Evolutionary conservation across 2,888 invertebrate species (phyloP), one percentile per base, ranked within the genome.

Genomic region (Punctoribates punctum): DNA sequence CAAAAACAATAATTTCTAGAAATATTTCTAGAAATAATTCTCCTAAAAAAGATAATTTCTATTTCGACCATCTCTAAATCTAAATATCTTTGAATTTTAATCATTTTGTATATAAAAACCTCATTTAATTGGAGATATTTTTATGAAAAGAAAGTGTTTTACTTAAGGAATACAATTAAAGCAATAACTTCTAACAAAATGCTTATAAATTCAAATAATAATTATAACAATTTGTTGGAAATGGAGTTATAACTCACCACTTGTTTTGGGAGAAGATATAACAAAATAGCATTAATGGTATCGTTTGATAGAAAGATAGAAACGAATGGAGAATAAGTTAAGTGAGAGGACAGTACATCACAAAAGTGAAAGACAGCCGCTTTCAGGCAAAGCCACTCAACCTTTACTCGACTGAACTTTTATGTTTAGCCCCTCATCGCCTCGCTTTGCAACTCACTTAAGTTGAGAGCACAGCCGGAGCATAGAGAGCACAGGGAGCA

Each of bases 311-410:
- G 13, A 48, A 48, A 13, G 46, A 48, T 48, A 48, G 34, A 34
- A 34, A 34, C 34, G 34, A 34, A 34, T 34, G 34, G 34, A 34
- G 34, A 34, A 34, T 34, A 34, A 34, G 34, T 60, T 60, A 60
- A 60, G 23, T 60, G 60, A 60, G 60, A 20, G 9, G 20, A 60
- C 23, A 20, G 60, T 60, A 20, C 23, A 23, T 60, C 20, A 60
- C 25, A 20, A 60, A 25, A 60, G 23, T n/a, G 11, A 65, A 65
- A 65, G 62, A 34, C 34, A 29, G n/a, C 62, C n/a, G 62, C 62
- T 65, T 29, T 65, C 25, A 65, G 23, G 62, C 15, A 65, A 65
- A 65, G 17, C 25, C 62, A 65, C 25, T 65, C 11, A 65, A 65
- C 17, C 62, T 65, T 29, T 65, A 29, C 15, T 34, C 11, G 25